These are phyloP conservation scores for Agrilus mali DNA, from an alignment of 2,888 invertebrate genomes.

Conservation along the genomic window DNA sequence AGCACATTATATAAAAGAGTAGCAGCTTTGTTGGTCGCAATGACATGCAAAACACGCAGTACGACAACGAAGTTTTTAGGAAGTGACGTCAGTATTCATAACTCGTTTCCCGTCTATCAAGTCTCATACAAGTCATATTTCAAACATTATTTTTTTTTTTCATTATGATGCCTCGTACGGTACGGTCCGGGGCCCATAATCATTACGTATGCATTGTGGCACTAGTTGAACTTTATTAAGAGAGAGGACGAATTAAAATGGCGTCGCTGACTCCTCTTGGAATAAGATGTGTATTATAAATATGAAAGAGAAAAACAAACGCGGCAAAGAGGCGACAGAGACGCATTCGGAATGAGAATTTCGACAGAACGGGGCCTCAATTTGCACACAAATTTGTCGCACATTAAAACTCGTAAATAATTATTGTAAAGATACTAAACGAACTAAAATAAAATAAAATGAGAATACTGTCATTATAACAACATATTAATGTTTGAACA, in stretches of 20 bases:
- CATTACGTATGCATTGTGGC: constrained; percentile 26
- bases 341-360: too few species aligned
- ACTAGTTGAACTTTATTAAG: constrained; percentile 25
- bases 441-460: too few species aligned
- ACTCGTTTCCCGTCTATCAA: constrained; percentile 19
- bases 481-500: too few species aligned
- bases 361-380: too few species aligned
- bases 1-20: too few species aligned
- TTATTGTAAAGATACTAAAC: too few species aligned
- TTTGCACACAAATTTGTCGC: too few species aligned
- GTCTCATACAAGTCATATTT: constrained; percentile 17
- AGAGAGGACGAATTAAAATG: constrained; percentile 25
- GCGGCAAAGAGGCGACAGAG: not conserved
- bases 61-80: constrained; percentile 10
- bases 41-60: constrained; percentile 16
- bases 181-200: constrained; percentile 14
- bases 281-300: constrained; percentile 15
- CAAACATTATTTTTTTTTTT: constrained; percentile 17
- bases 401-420: too few species aligned
- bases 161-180: constrained; percentile 16
- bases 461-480: too few species aligned
- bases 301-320: constrained; percentile 6
- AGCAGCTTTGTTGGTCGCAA: constrained; percentile 2
- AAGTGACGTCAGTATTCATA: constrained; percentile 17
- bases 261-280: constrained; percentile 15